Percentiles rank a stretch among this genome's conserved stretches.
phyloP scores from a whole-genome alignment of 2,113 vertebrate genomes.

The Cyprinodon brontotheroides region DNA sequence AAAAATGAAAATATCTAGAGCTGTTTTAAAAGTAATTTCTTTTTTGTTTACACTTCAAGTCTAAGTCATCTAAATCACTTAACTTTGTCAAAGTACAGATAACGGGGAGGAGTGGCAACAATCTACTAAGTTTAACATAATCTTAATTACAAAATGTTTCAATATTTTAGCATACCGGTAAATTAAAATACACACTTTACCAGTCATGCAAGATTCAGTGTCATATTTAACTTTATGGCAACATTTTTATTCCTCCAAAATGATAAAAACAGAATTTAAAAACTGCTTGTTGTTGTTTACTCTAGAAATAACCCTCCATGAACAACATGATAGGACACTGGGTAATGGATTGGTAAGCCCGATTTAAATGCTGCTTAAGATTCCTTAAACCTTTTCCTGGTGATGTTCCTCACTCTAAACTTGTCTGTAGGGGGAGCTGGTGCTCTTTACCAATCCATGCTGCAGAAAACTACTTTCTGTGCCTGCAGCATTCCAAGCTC shows the following conservation, averaged over 20 bases:
- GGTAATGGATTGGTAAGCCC: neutral
- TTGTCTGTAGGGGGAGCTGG: constrained; percentile 63
- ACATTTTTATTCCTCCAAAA: too few relatives aligned
- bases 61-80: neutral
- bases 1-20: too few relatives aligned
- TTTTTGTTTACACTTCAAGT: too few relatives aligned
- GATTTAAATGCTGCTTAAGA: neutral
- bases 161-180: neutral
- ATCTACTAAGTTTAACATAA: too few relatives aligned
- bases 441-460: constrained; percentile 33
- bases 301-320: neutral
- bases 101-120: too few relatives aligned
- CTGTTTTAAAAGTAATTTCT: too few relatives aligned
- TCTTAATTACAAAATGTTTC: neutral
- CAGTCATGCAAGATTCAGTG: neutral
- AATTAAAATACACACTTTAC: too few relatives aligned
- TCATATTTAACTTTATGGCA: neutral
- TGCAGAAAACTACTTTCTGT: constrained; percentile 18
- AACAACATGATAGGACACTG: neutral
- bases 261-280: too few relatives aligned
- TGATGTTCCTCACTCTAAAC: neutral
- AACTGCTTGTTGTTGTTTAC: too few relatives aligned
- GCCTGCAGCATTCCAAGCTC: constrained; percentile 42
- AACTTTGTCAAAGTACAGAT: neutral
- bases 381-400: neutral